phyloP scores from a whole-genome alignment of 2,797 vertebrate species.

The Anguilla megastoma region DNA sequence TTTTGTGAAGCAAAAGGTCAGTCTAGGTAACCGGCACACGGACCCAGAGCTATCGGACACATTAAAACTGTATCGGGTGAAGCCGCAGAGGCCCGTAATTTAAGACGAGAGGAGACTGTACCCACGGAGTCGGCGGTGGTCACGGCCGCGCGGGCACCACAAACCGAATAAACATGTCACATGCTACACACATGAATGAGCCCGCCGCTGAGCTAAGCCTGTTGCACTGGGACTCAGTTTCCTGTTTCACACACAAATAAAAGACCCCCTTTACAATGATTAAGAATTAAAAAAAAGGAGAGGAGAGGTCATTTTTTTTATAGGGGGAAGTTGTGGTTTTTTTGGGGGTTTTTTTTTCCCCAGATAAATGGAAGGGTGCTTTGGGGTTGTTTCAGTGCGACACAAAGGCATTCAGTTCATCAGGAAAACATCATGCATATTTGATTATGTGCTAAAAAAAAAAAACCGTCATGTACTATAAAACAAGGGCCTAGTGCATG shows the following conservation, averaged over 20 bases:
- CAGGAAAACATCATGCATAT: conserved; percentile 24
- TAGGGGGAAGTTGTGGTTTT: not conserved
- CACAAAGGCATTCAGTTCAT: conserved; percentile 19
- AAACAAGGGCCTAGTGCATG: conserved; percentile 20
- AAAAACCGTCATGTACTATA: not conserved
- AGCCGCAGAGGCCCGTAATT: not conserved
- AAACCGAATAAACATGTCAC: not conserved
- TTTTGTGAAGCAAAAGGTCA: conserved; percentile 30
- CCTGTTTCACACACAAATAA: not conserved
- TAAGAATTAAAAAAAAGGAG: not conserved
- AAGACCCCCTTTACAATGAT: not conserved
- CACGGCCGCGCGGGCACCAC: not conserved
- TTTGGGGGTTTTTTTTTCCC: not conserved
- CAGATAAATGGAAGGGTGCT: not conserved
- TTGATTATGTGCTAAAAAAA: conserved; percentile 32
- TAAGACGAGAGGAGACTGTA: not conserved
- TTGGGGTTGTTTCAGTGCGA: not conserved
- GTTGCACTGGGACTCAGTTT: not conserved
- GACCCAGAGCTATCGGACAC: conserved; percentile 15
- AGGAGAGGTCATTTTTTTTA: not conserved
- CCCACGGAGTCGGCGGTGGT: not conserved
- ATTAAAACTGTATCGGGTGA: not conserved
- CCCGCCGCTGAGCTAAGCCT: not conserved
- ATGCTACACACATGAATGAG: not conserved
- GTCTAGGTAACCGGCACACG: conserved; percentile 24